A percentile compares a stretch with the other conserved stretches of the same genome.
phyloP scores from a whole-genome alignment of 92 coral and sea anemone species.

The Actinostola sp. region DNA sequence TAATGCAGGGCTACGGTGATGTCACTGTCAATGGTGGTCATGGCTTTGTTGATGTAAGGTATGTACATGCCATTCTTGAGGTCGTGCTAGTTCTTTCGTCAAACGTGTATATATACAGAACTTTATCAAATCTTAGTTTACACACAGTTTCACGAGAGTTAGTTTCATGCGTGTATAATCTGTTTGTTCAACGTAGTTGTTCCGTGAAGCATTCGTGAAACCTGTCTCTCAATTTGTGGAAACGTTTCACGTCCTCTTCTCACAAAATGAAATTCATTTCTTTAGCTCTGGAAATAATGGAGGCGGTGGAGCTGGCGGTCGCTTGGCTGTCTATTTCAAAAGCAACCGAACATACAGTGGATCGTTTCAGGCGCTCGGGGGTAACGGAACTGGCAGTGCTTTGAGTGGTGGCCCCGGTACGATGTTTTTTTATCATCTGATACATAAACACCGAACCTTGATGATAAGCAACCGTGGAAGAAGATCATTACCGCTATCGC shows the following conservation, averaged over 20 bases:
- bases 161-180: no score
- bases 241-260: neutral
- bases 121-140: no score
- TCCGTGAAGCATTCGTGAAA: no score
- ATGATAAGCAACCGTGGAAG: conserved; percentile 62
- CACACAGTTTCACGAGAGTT: no score
- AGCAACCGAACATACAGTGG: conserved; percentile 78
- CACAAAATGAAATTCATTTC: neutral
- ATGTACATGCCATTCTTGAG: neutral
- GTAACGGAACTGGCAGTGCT: conserved; percentile 54
- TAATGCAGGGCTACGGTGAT: conserved; percentile 86
- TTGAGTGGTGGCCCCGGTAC: conserved; percentile 76
- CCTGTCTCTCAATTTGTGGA: no score
- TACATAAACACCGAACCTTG: conserved; percentile 72
- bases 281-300: conserved; percentile 35
- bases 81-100: neutral
- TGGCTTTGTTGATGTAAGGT: conserved; percentile 67
- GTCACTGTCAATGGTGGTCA: conserved; percentile 82
- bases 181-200: no score
- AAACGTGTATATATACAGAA: no score
- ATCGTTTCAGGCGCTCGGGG: conserved; percentile 64
- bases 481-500: conserved; percentile 47
- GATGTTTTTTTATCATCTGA: conserved; percentile 64
- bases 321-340: conserved; percentile 73
- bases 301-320: conserved; percentile 70